Percentiles rank a stretch among this genome's conserved stretches.
Evolutionary conservation across 2,888 invertebrate species (phyloP).

Genomic region (Tipula vernalis): DNA sequence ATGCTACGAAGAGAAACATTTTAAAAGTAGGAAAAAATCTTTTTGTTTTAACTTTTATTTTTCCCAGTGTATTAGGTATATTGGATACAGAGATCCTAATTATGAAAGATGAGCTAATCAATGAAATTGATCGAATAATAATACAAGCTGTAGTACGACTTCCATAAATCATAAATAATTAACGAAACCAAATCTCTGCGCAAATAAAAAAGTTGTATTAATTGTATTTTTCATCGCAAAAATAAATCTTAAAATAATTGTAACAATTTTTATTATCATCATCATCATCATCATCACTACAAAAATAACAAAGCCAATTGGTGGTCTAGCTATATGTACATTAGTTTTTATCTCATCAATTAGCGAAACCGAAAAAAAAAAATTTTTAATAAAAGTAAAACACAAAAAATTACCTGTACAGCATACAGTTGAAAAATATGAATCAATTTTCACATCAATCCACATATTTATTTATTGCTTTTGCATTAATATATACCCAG

Average conservation of each 20-base stretch:
- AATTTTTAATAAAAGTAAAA: not conserved
- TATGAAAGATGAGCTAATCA: not conserved
- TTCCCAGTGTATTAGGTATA: no score
- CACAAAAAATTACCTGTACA: not conserved
- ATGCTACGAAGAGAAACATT: no score
- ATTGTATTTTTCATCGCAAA: not conserved
- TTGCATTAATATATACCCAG: not conserved
- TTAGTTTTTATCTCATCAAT: not conserved
- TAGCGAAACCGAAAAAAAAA: not conserved
- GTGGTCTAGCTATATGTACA: not conserved
- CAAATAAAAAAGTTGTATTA: not conserved
- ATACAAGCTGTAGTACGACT: not conserved
- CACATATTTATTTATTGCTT: not conserved
- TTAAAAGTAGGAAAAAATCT: no score
- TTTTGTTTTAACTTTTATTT: no score
- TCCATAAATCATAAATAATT: conserved; percentile 4
- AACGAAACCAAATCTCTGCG: not conserved
- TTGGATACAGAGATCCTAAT: not conserved
- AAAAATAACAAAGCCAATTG: not conserved
- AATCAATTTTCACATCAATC: not conserved
- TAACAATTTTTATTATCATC: not conserved
- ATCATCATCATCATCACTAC: not conserved
- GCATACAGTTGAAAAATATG: not conserved
- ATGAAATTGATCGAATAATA: not conserved
- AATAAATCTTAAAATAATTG: not conserved